Conservation (phyloP, 1,140 invertebrate species). For the Battus philenor region DNA sequence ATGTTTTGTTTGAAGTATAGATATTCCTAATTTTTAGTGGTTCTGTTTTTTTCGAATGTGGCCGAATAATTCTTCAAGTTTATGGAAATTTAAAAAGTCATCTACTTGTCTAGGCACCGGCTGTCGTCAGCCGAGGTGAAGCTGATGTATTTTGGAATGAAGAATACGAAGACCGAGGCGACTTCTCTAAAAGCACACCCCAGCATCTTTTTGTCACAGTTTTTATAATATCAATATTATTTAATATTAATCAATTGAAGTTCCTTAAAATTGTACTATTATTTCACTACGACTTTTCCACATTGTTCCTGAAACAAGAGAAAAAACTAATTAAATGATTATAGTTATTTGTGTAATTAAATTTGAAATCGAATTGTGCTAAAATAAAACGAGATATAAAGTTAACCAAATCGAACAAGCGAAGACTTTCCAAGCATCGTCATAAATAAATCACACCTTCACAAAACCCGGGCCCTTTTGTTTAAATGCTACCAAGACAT, state of each 20-base stretch:
- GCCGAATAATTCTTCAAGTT: slow-evolving; percentile 35
- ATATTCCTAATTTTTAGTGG: no score
- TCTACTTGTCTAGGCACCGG: slow-evolving; percentile 71
- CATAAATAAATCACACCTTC: slow-evolving; percentile 75
- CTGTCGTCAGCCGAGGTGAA: slow-evolving; percentile 65
- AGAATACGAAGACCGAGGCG: slow-evolving; percentile 46
- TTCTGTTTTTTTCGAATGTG: slow-evolving; percentile 24
- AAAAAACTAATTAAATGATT: slow-evolving; percentile 26
- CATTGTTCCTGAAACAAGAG: slow-evolving; percentile 69
- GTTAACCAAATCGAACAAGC: slow-evolving; percentile 49
- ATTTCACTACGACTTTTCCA: slow-evolving; percentile 38
- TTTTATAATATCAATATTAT: slow-evolving; percentile 34
- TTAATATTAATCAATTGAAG: slow-evolving; percentile 29
- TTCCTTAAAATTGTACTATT: slow-evolving; percentile 27
- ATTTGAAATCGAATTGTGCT: slow-evolving; percentile 6
- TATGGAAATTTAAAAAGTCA: slow-evolving; percentile 26
- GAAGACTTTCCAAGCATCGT: slow-evolving; percentile 51
- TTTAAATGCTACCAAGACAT: slow-evolving; percentile 71
- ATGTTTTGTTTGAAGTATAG: no score
- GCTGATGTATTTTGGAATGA: slow-evolving; percentile 36
- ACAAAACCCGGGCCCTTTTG: slow-evolving; percentile 58
- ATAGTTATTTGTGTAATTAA: slow-evolving; percentile 3
- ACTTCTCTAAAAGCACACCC: slow-evolving; percentile 62
- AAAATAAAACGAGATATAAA: slow-evolving; percentile 18
- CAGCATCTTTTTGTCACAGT: slow-evolving; percentile 65